phyloP scores from a whole-genome alignment of 2,113 vertebrate genomes.

The Nansenia antarctica region DNA sequence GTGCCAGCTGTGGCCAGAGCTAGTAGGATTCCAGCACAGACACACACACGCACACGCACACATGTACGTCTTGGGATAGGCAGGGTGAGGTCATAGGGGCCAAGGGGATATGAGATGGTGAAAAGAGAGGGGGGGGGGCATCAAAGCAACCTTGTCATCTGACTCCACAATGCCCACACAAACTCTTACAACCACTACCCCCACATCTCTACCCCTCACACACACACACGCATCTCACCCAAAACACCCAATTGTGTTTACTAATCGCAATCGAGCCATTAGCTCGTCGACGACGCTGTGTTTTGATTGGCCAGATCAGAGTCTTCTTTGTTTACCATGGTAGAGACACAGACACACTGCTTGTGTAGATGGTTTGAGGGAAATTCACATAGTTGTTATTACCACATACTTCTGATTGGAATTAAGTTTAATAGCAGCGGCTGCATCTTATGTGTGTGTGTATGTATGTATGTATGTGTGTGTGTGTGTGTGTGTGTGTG shows the following conservation, averaged over 20 bases:
- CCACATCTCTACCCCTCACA: slow-evolving; percentile 3
- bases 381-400: background rate
- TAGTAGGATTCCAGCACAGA: slow-evolving; percentile 49
- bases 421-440: background rate
- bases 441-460: slow-evolving; percentile 22
- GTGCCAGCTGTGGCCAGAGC: slow-evolving; percentile 18
- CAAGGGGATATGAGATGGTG: background rate
- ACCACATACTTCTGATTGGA: background rate
- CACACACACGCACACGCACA: slow-evolving; percentile 5
- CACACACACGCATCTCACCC: slow-evolving; percentile 4
- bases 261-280: background rate
- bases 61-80: background rate
- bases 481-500: slow-evolving; percentile 7
- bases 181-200: background rate
- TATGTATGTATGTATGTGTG: slow-evolving; percentile 3
- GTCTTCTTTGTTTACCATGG: background rate
- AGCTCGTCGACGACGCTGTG: background rate
- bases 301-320: background rate
- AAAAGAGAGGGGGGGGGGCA: background rate
- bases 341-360: background rate
- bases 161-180: no score
- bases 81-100: slow-evolving; percentile 13
- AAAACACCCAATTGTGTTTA: background rate
- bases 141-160: no score
- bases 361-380: slow-evolving; percentile 12